Evolutionary conservation across 1,140 invertebrate genomes (phyloP).

Genomic region (Drosophila santomea): DNA sequence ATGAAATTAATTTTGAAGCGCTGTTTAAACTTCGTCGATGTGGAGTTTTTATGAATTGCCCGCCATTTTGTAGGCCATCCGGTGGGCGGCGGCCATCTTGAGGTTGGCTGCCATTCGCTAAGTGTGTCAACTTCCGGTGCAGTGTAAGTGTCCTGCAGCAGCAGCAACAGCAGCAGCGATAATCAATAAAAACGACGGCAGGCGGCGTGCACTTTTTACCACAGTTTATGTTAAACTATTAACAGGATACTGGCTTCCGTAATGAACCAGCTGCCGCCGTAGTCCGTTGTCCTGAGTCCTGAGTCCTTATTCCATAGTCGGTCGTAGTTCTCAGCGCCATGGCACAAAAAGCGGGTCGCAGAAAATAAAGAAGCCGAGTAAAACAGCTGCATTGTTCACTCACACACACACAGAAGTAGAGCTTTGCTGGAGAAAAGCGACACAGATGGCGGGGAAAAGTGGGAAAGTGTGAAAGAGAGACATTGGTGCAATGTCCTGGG

Average conservation of each 20-base stretch:
- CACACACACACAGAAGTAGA: constrained; percentile 11
- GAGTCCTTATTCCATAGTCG: background rate
- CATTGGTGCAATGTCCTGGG: constrained; percentile 69
- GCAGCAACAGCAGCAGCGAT: constrained; percentile 14
- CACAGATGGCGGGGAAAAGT: constrained; percentile 7
- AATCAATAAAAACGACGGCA: constrained; percentile 67
- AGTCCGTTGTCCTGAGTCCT: constrained; percentile 13
- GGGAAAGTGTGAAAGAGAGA: constrained; percentile 16
- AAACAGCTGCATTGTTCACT: constrained; percentile 65
- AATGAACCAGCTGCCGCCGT: constrained; percentile 69
- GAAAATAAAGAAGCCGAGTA: constrained; percentile 37
- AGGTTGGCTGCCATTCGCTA: constrained; percentile 26
- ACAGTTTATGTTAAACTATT: constrained; percentile 82
- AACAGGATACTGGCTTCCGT: constrained; percentile 75
- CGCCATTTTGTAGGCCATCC: constrained; percentile 12
- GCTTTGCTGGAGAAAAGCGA: background rate
- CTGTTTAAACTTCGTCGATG: constrained; percentile 5
- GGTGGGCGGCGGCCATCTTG: constrained; percentile 6
- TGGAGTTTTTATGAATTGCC: constrained; percentile 39
- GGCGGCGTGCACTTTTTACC: constrained; percentile 65
- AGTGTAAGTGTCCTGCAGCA: constrained; percentile 1
- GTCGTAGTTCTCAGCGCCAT: background rate
- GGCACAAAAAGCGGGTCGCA: constrained; percentile 66
- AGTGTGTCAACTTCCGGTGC: constrained; percentile 68
- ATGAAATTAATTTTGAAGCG: constrained; percentile 34